These are phyloP conservation scores for Muscicapa comitata DNA, from an alignment of 2,797 vertebrate genomes.

Conservation along the genomic window DNA sequence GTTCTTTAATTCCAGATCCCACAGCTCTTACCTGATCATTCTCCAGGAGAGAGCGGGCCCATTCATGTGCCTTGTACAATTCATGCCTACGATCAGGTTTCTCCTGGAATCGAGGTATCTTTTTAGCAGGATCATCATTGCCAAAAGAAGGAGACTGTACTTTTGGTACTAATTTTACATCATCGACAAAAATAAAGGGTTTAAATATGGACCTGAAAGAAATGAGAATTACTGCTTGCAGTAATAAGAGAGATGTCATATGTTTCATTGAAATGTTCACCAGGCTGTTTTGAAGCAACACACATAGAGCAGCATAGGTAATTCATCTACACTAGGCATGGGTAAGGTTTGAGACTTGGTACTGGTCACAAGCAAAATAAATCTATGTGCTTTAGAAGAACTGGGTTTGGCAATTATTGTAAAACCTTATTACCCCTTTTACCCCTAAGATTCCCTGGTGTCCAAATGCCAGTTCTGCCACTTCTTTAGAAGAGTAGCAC, in stretches of 20 bases:
- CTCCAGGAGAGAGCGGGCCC: constrained; percentile 69
- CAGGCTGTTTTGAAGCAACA: neutral
- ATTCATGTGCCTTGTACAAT: constrained; percentile 78
- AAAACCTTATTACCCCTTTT: neutral
- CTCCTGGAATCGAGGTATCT: constrained; percentile 78
- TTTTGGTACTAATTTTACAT: constrained; percentile 79
- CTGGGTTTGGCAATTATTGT: neutral
- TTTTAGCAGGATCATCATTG: constrained; percentile 74
- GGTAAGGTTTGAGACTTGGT: neutral
- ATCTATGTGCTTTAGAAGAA: neutral
- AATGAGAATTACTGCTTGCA: constrained; percentile 33
- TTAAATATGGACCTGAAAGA: constrained; percentile 81
- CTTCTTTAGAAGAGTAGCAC: neutral
- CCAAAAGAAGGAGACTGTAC: constrained; percentile 77
- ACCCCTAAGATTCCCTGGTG: neutral
- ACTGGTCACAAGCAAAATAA: neutral
- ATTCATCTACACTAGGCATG: neutral
- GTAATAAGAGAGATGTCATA: neutral
- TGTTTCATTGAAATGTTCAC: neutral
- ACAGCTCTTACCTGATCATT: constrained; percentile 70
- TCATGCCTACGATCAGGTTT: constrained; percentile 79
- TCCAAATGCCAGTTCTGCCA: neutral
- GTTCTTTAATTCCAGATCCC: neutral
- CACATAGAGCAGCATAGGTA: neutral
- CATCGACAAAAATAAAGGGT: constrained; percentile 82